phyloP scores from a whole-genome alignment of 2,113 vertebrate genomes.

The Centropristis striata region DNA sequence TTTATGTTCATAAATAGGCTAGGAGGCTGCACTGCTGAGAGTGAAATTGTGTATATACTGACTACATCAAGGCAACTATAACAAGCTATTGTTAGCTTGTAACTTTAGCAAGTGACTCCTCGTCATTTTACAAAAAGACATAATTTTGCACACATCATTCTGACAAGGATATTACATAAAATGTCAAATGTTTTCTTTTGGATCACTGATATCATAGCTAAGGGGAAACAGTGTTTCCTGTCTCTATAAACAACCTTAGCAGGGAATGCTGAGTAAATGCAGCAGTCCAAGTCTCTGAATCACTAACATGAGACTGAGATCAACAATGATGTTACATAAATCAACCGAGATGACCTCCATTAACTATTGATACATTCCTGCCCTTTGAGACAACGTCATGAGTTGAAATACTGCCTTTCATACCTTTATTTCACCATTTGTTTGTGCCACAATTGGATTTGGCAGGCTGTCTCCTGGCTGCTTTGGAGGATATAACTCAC shows the following conservation, averaged over 20 bases:
- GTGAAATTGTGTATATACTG: too few species aligned
- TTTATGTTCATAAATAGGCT: too few species aligned
- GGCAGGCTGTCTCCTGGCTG: conserved; percentile 16
- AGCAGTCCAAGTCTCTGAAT: conserved; percentile 22
- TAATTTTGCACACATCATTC: background rate
- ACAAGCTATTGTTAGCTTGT: too few species aligned
- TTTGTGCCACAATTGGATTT: conserved; percentile 13
- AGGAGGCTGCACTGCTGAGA: too few species aligned
- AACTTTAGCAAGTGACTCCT: too few species aligned
- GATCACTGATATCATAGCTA: conserved; percentile 23
- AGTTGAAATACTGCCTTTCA: conserved; percentile 11
- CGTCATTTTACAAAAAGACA: background rate
- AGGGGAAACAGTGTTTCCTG: conserved; percentile 34
- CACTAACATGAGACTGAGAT: conserved; percentile 25
- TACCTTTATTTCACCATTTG: background rate
- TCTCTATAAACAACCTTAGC: conserved; percentile 10
- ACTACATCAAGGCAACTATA: too few species aligned
- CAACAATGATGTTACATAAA: conserved; percentile 33
- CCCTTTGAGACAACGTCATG: background rate
- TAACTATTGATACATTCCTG: conserved; percentile 11
- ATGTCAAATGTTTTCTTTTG: conserved; percentile 6
- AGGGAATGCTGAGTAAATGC: background rate
- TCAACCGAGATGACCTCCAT: conserved; percentile 26
- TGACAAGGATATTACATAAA: conserved; percentile 7
- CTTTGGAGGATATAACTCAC: conserved; percentile 23